Conservation (phyloP, 2,888 invertebrate genomes). For the Limenitis camilla region DNA sequence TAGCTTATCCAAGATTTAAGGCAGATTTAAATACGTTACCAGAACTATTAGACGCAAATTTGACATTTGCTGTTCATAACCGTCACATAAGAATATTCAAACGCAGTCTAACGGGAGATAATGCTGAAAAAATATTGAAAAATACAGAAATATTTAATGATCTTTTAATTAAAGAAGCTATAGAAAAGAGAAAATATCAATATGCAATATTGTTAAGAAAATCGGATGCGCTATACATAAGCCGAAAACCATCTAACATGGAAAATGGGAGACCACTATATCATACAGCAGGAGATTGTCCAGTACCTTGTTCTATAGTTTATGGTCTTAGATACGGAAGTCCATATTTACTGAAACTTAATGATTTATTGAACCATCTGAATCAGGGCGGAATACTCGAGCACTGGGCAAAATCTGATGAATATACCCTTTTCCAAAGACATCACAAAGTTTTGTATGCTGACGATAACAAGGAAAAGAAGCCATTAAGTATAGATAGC, state of each 20-base stretch:
- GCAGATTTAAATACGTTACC: constrained; percentile 43
- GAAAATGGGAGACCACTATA: constrained; percentile 59
- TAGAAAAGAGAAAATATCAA: constrained; percentile 54
- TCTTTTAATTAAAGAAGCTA: constrained; percentile 42
- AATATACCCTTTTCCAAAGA: constrained; percentile 35
- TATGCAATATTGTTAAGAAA: constrained; percentile 68
- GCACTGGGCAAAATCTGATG: constrained; percentile 52
- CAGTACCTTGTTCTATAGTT: constrained; percentile 72
- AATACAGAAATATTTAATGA: constrained; percentile 56
- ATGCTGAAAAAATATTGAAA: constrained; percentile 36
- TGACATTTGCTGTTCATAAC: constrained; percentile 53
- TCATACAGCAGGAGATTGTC: constrained; percentile 66
- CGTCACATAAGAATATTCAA: constrained; percentile 47
- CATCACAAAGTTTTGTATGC: constrained; percentile 27
- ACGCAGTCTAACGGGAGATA: constrained; percentile 40
- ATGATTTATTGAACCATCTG: constrained; percentile 57
- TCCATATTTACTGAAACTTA: constrained; percentile 66
- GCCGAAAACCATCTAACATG: constrained; percentile 44
- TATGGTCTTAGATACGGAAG: constrained; percentile 75
- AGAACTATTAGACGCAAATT: constrained; percentile 42
- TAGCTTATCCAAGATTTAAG: constrained; percentile 54
- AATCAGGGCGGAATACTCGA: constrained; percentile 69
- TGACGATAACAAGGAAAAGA: constrained; percentile 44
- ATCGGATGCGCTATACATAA: constrained; percentile 51
- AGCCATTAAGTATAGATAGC: constrained; percentile 48